Base-by-base conservation (phyloP, 1,140 invertebrate genomes). In the Drosophila jambulina region DNA sequence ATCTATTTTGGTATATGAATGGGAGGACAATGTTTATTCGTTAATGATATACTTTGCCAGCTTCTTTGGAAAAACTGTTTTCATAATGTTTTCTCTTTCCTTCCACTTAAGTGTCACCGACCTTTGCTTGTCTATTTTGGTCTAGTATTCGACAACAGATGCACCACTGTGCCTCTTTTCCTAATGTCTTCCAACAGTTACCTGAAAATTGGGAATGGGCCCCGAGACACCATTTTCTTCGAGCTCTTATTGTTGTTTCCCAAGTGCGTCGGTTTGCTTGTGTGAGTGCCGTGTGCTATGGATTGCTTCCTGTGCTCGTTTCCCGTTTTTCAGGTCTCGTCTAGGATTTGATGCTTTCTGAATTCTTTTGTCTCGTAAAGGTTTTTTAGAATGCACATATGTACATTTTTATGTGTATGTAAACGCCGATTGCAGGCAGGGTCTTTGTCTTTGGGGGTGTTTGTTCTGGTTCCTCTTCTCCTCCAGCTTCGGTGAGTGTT, bases 261-360 rank as follows among this genome's bases (percentile, higher is more conserved):
- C 45, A 42, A 45, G 54, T 46, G 54, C 48, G 49, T 48, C 58
- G 77, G 57, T 68, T 56, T 60, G 68, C 49, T 36, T 60, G 75
- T 59, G 70, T 46, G 76, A 62, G 67, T 80, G 54, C 58, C 48
- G 75, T 81, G 62, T 49, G 80, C 74, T 34, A 49, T 59, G 64
- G 54, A 59, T 76, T 78, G 60, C 60, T 72, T 87, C 79, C 79
- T 87, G 80, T 88, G 75, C 79, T 74, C 43, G 75, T 76, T 75
- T 77, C 40, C 25, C 71, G 74, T 71, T 70, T 81, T 78, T 71
- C 70, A 81, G 72, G 82, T 85, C 78, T 90, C 69, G 77, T 65
- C 75, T 85, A 76, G 85, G 75, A 84, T 88, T 88, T 90, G 34
- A 84, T 88, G 81, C 56, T 88, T 90, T 77, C 65, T 91, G 78